Conservation (phyloP, 1,140 invertebrate species). For the Acromyrmex charruanus region DNA sequence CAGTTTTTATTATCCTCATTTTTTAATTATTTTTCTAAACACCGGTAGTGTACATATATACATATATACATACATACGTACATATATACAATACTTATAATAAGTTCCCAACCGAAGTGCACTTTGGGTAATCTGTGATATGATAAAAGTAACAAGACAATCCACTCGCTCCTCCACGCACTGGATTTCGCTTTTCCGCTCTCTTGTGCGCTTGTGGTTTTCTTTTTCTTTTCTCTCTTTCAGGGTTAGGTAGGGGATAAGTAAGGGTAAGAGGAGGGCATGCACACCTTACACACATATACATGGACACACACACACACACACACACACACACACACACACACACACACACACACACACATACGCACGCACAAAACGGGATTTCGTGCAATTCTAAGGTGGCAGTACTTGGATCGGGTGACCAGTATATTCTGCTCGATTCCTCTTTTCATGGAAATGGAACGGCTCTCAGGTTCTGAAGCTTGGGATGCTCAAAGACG, state of each 20-base stretch:
- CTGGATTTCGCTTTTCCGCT: conserved; percentile 63
- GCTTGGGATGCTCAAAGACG: not conserved
- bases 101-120: conserved; percentile 71
- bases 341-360: not conserved
- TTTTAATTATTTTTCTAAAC: conserved; percentile 17
- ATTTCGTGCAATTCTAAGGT: conserved; percentile 79
- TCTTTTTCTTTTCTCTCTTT: conserved; percentile 20
- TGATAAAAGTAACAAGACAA: conserved; percentile 76
- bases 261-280: conserved; percentile 12
- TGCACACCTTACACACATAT: conserved; percentile 3
- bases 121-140: conserved; percentile 86
- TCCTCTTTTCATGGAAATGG: not conserved
- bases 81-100: not conserved
- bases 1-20: not conserved
- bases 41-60: not conserved
- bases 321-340: not conserved
- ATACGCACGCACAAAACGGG: conserved; percentile 67
- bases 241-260: not conserved
- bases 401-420: conserved; percentile 57
- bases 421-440: conserved; percentile 18
- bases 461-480: not conserved
- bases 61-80: not conserved
- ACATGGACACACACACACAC: not conserved
- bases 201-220: conserved; percentile 63
- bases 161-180: conserved; percentile 66